Conservation (phyloP, 2,797 vertebrate species). For the Chaunax sp. region DNA sequence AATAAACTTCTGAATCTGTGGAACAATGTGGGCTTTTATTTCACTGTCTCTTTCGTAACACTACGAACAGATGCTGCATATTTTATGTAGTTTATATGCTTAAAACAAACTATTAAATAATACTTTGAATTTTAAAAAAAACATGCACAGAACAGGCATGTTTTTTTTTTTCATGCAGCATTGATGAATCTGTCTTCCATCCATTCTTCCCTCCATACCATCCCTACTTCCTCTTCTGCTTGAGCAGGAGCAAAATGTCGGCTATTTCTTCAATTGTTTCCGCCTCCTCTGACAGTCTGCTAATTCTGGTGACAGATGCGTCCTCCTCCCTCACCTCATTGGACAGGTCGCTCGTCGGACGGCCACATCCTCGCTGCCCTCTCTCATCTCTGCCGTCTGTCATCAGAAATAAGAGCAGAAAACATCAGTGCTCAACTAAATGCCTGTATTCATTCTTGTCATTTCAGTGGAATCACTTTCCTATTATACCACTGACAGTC, state of each 20-base stretch:
- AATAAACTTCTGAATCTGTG: slow-evolving; percentile 73
- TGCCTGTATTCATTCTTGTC: not conserved
- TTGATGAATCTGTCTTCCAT: not conserved
- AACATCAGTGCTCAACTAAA: not conserved
- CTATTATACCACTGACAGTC: slow-evolving; percentile 54
- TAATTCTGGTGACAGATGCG: slow-evolving; percentile 27
- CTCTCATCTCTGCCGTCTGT: slow-evolving; percentile 28
- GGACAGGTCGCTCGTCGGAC: slow-evolving; percentile 24
- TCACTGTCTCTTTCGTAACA: slow-evolving; percentile 3
- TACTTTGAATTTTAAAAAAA: not conserved
- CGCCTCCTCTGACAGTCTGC: slow-evolving; percentile 55
- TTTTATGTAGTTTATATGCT: not conserved
- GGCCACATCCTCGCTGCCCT: slow-evolving; percentile 32
- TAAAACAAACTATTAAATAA: slow-evolving; percentile 9
- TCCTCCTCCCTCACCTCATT: slow-evolving; percentile 38
- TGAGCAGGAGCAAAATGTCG: slow-evolving; percentile 76
- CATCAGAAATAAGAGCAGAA: slow-evolving; percentile 20
- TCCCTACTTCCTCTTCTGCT: slow-evolving; percentile 50
- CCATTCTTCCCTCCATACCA: not conserved
- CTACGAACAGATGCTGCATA: slow-evolving; percentile 20
- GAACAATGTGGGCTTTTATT: slow-evolving; percentile 54
- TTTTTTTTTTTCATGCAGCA: not conserved
- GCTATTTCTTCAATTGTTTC: slow-evolving; percentile 71
- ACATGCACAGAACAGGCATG: slow-evolving; percentile 21
- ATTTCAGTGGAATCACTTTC: not conserved